A percentile compares a stretch with the other conserved stretches of the same genome.
Conservation (phyloP, 2,888 invertebrate genomes). For the Nephrotoma guestfalica region DNA sequence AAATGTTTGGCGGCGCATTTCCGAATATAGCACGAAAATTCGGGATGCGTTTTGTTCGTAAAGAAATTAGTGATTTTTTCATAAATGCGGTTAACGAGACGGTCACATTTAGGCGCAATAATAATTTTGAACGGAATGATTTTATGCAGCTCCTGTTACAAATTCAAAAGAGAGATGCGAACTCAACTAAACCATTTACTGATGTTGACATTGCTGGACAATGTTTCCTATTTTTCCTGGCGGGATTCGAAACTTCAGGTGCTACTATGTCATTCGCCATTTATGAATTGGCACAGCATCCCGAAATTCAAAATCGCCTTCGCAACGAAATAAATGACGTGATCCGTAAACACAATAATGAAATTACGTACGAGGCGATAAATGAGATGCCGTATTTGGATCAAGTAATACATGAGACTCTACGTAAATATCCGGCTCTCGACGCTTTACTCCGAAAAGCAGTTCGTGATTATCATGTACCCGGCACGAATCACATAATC, state of each 20-base stretch:
- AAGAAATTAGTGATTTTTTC: constrained; percentile 23
- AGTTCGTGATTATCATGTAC: constrained; percentile 25
- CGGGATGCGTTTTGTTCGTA: constrained; percentile 16
- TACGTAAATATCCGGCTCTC: constrained; percentile 33
- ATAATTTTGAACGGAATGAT: constrained; percentile 30
- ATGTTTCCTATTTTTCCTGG: constrained; percentile 37
- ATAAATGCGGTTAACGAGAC: constrained; percentile 26
- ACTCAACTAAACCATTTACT: constrained; percentile 18
- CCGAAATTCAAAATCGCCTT: constrained; percentile 30
- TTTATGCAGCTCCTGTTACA: constrained; percentile 36
- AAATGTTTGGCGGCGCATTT: constrained; percentile 17
- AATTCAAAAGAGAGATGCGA: constrained; percentile 32
- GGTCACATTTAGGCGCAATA: constrained; percentile 25
- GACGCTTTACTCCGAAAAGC: constrained; percentile 29
- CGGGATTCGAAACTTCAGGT: constrained; percentile 39
- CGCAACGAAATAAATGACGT: constrained; percentile 31
- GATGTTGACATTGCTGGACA: constrained; percentile 37
- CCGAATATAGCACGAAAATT: constrained; percentile 16
- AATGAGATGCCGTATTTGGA: constrained; percentile 35
- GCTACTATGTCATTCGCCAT: constrained; percentile 34
- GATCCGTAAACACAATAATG: constrained; percentile 24
- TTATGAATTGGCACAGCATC: constrained; percentile 35
- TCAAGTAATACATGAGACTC: constrained; percentile 30
- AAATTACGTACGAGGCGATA: constrained; percentile 34
- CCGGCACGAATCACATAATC: constrained; percentile 22